Evolutionary conservation across 2,113 vertebrate species (phyloP).

Genomic region (Copsychus sechellarum): DNA sequence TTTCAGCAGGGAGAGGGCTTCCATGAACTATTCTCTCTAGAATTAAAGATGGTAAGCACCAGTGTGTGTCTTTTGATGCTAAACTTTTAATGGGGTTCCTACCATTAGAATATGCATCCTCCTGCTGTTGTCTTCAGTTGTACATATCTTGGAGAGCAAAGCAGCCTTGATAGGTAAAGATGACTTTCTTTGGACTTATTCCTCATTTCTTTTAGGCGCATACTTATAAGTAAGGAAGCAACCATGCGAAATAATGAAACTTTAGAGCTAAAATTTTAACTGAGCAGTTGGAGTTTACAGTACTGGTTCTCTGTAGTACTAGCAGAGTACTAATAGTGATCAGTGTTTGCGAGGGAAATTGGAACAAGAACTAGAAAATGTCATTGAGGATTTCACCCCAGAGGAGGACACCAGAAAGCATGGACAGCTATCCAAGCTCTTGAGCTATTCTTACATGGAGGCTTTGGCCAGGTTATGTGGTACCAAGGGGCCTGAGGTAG

Average conservation of each 20-base stretch:
- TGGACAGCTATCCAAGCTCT: not conserved
- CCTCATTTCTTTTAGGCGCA: not conserved
- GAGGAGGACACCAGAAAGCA: not conserved
- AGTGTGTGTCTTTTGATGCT: not conserved
- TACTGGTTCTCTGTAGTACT: not conserved
- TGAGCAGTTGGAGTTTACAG: not conserved
- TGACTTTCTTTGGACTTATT: not conserved
- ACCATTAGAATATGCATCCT: constrained; percentile 35
- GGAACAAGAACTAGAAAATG: not conserved
- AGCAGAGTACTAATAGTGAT: not conserved
- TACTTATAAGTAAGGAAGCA: not conserved
- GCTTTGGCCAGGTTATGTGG: not conserved
- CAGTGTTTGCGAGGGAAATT: not conserved
- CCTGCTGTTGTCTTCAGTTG: constrained; percentile 16
- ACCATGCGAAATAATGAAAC: not conserved
- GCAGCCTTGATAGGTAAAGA: constrained; percentile 29
- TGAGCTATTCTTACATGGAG: not conserved
- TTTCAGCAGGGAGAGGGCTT: not conserved
- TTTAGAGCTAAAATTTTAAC: not conserved
- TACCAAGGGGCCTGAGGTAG: not conserved
- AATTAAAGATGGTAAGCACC: not conserved
- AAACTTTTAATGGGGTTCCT: constrained; percentile 17
- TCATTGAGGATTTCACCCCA: not conserved
- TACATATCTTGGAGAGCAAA: constrained; percentile 3
- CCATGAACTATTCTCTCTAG: not conserved